phyloP scores from a whole-genome alignment of 2,888 invertebrate species.

The Agonopterix alstromeriana region DNA sequence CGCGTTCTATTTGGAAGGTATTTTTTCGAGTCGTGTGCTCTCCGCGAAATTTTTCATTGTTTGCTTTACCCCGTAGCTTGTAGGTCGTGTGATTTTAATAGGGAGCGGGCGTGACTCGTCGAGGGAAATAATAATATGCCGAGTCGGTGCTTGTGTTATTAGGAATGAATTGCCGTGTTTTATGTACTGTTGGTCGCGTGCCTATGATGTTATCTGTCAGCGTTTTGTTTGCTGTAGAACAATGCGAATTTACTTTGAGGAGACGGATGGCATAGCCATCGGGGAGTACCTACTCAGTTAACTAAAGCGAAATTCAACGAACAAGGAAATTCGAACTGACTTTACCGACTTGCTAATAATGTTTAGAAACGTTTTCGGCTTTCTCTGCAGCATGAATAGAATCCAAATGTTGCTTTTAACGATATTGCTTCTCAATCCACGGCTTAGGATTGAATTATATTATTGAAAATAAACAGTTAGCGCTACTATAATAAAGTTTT shows the following conservation, averaged over 20 bases:
- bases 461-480: too few relatives aligned
- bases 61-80: conserved; percentile 45
- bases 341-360: too few relatives aligned
- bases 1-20: conserved; percentile 56
- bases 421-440: background rate
- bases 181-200: conserved; percentile 14
- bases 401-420: conserved; percentile 4
- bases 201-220: background rate
- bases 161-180: conserved; percentile 33
- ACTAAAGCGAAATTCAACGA: too few relatives aligned
- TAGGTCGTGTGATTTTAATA: conserved; percentile 61
- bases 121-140: conserved; percentile 31
- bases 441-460: too few relatives aligned
- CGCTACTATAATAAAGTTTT: too few relatives aligned
- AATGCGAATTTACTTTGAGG: too few relatives aligned
- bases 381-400: background rate
- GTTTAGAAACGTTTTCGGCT: conserved; percentile 3
- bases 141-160: conserved; percentile 3
- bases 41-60: conserved; percentile 58
- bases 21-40: conserved; percentile 49
- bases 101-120: conserved; percentile 32
- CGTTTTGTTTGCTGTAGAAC: too few relatives aligned
- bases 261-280: too few relatives aligned
- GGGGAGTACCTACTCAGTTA: too few relatives aligned
- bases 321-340: too few relatives aligned